Percentiles rank a stretch among this genome's conserved stretches.
Conservation (phyloP, 2,888 invertebrate genomes). For the Hyposoter didymator region DNA sequence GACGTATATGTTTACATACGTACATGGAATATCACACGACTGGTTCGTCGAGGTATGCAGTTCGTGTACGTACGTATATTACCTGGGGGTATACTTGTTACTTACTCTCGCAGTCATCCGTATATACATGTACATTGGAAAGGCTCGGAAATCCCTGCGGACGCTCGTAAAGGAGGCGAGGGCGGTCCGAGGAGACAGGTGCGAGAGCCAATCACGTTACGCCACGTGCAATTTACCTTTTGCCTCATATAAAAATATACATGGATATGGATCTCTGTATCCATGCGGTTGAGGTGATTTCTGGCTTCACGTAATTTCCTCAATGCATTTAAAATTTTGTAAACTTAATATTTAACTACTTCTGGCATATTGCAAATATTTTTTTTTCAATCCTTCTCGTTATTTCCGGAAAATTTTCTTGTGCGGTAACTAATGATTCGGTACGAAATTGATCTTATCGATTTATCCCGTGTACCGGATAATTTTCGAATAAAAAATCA, state of each 20-base stretch:
- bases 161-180: constrained; percentile 73
- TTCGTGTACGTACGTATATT: constrained; percentile 33
- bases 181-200: constrained; percentile 82
- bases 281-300: constrained; percentile 58
- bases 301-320: constrained; percentile 67
- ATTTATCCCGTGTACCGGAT: neutral
- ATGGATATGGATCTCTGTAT: neutral
- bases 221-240: constrained; percentile 80
- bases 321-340: constrained; percentile 45
- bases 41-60: constrained; percentile 28
- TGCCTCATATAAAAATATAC: constrained; percentile 17
- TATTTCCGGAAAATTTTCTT: neutral
- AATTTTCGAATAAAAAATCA: constrained; percentile 7
- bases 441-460: constrained; percentile 1
- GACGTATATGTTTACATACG: constrained; percentile 7
- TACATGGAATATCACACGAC: constrained; percentile 33
- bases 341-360: neutral
- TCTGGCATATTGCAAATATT: neutral
- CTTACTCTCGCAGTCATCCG: constrained; percentile 53
- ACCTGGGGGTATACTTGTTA: constrained; percentile 34
- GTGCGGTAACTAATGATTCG: neutral
- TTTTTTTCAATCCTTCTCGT: neutral
- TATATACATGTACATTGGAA: constrained; percentile 24
- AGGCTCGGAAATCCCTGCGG: constrained; percentile 53
- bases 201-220: constrained; percentile 80